Percentiles rank a stretch among this genome's conserved stretches.
These are phyloP conservation scores for Lethrus apterus DNA, from an alignment of 1,140 invertebrate genomes.

Conservation along the genomic window DNA sequence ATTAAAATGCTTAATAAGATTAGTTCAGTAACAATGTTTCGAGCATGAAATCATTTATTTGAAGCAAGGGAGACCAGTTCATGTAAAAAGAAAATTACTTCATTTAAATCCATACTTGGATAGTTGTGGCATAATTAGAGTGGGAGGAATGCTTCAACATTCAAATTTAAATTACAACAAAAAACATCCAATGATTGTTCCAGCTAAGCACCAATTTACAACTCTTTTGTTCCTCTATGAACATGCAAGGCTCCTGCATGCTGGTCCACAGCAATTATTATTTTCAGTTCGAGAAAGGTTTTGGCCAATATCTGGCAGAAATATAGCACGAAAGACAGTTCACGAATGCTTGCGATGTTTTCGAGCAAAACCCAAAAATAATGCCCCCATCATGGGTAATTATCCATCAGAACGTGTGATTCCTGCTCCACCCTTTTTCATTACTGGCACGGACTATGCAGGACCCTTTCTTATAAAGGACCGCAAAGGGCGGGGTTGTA, in stretches of 20 bases:
- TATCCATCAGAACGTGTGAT: background rate
- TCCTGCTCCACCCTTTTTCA: slow-evolving; percentile 18
- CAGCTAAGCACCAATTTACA: slow-evolving; percentile 15
- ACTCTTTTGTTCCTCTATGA: background rate
- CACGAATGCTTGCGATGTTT: slow-evolving; percentile 4
- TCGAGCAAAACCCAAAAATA: background rate
- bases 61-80: background rate
- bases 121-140: slow-evolving; percentile 12
- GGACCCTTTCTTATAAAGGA: slow-evolving; percentile 26
- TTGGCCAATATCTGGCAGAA: slow-evolving; percentile 5
- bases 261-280: slow-evolving; percentile 1
- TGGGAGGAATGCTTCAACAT: slow-evolving; percentile 16
- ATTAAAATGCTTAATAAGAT: slow-evolving; percentile 1
- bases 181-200: slow-evolving; percentile 21
- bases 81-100: slow-evolving; percentile 12
- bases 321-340: slow-evolving; percentile 1
- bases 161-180: slow-evolving; percentile 8
- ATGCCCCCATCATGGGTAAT: slow-evolving; percentile 1
- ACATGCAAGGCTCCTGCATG: slow-evolving; percentile 2
- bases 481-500: slow-evolving; percentile 16
- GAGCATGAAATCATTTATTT: slow-evolving; percentile 4
- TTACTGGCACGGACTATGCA: slow-evolving; percentile 23
- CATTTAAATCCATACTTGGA: slow-evolving; percentile 20
- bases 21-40: slow-evolving; percentile 6
- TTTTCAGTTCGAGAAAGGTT: background rate